phyloP scores from a whole-genome alignment of 2,888 invertebrate genomes.

The Cremastinae sp. region DNA sequence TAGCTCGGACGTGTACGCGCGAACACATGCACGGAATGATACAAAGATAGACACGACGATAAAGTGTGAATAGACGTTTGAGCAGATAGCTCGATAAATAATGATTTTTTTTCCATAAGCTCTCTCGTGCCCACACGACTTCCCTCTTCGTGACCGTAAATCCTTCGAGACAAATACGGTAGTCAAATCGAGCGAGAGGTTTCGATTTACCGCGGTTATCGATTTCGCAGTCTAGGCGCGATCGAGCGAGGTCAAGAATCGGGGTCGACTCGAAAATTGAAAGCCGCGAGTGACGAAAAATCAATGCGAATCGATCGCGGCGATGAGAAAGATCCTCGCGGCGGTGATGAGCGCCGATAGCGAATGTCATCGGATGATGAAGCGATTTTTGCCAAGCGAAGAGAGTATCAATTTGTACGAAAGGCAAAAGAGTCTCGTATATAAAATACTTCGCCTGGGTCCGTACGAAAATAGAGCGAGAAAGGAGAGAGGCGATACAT shows the following conservation, averaged over 20 bases:
- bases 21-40: constrained; percentile 10
- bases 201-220: not conserved
- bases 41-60: constrained; percentile 2
- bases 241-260: too few relatives aligned
- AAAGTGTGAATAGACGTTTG: too few relatives aligned
- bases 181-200: constrained; percentile 12
- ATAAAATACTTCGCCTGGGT: constrained; percentile 47
- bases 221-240: too few relatives aligned
- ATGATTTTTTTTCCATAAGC: too few relatives aligned
- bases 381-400: not conserved
- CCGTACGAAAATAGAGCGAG: constrained; percentile 47
- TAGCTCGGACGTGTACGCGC: constrained; percentile 1
- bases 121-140: too few relatives aligned
- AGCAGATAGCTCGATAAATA: too few relatives aligned
- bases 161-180: not conserved
- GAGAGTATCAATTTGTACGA: not conserved
- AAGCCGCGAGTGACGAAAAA: not conserved
- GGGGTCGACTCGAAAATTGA: not conserved
- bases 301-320: not conserved
- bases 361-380: not conserved
- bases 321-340: too few relatives aligned
- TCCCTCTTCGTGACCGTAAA: not conserved
- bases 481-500: constrained; percentile 16
- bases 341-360: too few relatives aligned
- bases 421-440: not conserved